phyloP scores from a whole-genome alignment of 2,888 invertebrate species.

The Microdon myrmicae region DNA sequence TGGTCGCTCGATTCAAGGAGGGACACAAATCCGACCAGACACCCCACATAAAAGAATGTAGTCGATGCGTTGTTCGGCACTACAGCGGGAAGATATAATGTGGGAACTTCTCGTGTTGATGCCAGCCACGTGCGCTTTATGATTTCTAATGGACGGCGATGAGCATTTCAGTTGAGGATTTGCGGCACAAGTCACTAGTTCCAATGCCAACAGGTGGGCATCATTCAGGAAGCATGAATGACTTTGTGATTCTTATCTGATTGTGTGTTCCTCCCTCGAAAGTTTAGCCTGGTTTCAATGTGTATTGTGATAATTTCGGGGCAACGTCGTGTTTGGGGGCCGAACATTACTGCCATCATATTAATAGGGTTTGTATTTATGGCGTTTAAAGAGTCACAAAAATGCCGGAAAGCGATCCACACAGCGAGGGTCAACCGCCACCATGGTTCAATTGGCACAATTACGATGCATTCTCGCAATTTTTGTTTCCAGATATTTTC shows the following conservation, averaged over 20 bases:
- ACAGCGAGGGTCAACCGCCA: conserved; percentile 29
- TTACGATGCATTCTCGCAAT: conserved; percentile 15
- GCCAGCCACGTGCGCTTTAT: conserved; percentile 54
- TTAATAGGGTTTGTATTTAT: too few relatives aligned
- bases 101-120: conserved; percentile 55
- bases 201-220: conserved; percentile 47
- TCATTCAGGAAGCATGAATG: conserved; percentile 23
- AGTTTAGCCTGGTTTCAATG: conserved; percentile 45
- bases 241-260: conserved; percentile 49
- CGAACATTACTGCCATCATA: too few relatives aligned
- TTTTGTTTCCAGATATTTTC: conserved; percentile 37
- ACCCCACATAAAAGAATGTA: too few relatives aligned
- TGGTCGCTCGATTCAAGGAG: too few relatives aligned
- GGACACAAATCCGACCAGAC: too few relatives aligned
- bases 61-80: conserved; percentile 50
- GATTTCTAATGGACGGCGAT: conserved; percentile 2
- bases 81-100: conserved; percentile 54
- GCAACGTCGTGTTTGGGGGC: too few relatives aligned
- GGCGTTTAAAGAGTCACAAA: too few relatives aligned
- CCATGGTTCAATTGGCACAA: conserved; percentile 40
- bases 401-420: conserved; percentile 22
- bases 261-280: conserved; percentile 5
- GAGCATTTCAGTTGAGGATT: conserved; percentile 15
- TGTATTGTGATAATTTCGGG: too few relatives aligned
- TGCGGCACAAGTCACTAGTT: conserved; percentile 28